Conservation (phyloP, 2,113 vertebrate genomes). For the Chionodraco myersi region DNA sequence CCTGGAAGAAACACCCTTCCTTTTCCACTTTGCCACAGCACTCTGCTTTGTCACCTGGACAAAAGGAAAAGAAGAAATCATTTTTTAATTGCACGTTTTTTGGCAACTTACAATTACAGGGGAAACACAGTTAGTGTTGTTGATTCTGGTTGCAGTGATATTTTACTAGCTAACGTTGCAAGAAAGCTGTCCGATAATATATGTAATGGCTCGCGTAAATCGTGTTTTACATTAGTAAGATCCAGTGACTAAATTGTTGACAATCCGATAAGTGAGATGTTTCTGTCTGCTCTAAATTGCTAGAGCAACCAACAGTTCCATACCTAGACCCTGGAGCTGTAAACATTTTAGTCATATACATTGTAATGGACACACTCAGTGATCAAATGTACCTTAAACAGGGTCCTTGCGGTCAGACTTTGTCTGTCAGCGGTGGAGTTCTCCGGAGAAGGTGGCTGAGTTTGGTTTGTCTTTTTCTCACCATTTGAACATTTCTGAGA, state of each 20-base stretch:
- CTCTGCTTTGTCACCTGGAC: slow-evolving; percentile 85
- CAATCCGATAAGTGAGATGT: not conserved
- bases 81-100: not conserved
- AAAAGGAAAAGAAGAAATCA: not conserved
- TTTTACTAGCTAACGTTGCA: no score
- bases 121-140: no score
- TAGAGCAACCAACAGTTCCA: not conserved
- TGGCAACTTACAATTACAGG: not conserved
- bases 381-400: slow-evolving; percentile 55
- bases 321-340: not conserved
- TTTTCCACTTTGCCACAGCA: slow-evolving; percentile 87
- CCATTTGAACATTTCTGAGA: slow-evolving; percentile 13
- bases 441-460: slow-evolving; percentile 48
- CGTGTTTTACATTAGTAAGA: not conserved
- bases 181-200: not conserved
- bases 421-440: slow-evolving; percentile 62
- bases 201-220: no score
- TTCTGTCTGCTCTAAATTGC: not conserved
- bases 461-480: slow-evolving; percentile 35
- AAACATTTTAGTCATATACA: not conserved
- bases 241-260: no score
- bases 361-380: slow-evolving; percentile 19
- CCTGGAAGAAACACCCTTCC: slow-evolving; percentile 88
- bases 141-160: no score
- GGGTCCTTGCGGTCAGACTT: slow-evolving; percentile 55